Conservation (phyloP, 2,888 invertebrate species). For the Strigamia maritima region DNA sequence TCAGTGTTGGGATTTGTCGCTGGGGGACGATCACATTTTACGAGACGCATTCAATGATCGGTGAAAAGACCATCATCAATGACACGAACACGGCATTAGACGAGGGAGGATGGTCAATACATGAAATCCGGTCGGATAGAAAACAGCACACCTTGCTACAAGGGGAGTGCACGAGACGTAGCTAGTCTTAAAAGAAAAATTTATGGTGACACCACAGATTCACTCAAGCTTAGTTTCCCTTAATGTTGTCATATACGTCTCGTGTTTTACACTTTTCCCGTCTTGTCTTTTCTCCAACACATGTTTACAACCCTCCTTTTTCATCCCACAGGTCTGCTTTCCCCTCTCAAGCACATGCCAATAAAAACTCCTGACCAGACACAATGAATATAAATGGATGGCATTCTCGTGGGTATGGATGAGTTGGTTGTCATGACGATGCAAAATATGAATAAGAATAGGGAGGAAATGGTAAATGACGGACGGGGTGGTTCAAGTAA, state of each 20-base stretch:
- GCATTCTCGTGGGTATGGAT: neutral
- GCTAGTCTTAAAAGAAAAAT: constrained; percentile 11
- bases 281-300: constrained; percentile 9
- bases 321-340: neutral
- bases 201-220: constrained; percentile 34
- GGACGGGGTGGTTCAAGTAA: neutral
- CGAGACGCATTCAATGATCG: constrained; percentile 32
- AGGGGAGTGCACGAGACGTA: neutral
- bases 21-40: constrained; percentile 24
- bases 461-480: neutral
- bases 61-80: constrained; percentile 29
- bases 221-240: constrained; percentile 32
- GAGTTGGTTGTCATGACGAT: constrained; percentile 7
- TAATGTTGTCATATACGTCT: constrained; percentile 34
- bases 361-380: constrained; percentile 22
- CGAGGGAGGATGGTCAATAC: constrained; percentile 32
- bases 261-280: constrained; percentile 25
- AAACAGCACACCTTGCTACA: constrained; percentile 32
- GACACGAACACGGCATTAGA: constrained; percentile 27
- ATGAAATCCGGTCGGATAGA: constrained; percentile 23
- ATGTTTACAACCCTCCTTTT: constrained; percentile 1
- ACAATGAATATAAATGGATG: constrained; percentile 15
- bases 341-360: neutral
- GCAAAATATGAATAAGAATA: neutral
- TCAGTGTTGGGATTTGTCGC: constrained; percentile 17